Evolutionary conservation across 2,888 invertebrate genomes (phyloP), one percentile per base, ranked within the genome.

Genomic region (Mimumesa dahlbomi): DNA sequence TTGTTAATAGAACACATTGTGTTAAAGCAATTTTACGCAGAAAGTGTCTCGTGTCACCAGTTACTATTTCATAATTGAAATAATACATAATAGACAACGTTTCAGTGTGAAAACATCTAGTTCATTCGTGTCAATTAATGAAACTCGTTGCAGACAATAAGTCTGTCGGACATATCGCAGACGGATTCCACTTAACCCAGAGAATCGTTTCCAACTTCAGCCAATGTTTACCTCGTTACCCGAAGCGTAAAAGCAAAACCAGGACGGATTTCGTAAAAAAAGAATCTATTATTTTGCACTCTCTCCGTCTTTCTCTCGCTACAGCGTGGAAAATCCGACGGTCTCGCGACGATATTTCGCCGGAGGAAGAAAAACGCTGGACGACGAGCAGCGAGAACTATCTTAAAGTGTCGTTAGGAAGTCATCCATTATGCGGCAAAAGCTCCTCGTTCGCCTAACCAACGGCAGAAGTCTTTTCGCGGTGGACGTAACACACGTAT

Each of bases 361-460:
- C 43, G 31, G 54, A 69, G 56, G n/a, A 42, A 75, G 82, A 78
- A 81, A 80, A 80, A 80, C 75, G 65, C 56, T 21, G 73, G 56
- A 63, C 54, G 64, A 73, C 69, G 75, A 78, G 59, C 77, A 77
- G 82, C 70, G 84, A 77, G 85, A 86, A 85, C 86, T 85, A 85
- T 85, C 85, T 86, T 84, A 84, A 86, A 86, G 85, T 86, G 86
- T 86, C 86, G 86, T 86, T 86, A 86, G 84, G 85, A 86, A 86
- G 86, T 86, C 86, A 85, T 86, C 84, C 83, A 84, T 86, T 86
- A 86, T 85, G 84, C 86, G 81, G 81, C 82, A 79, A 82, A 82
- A 77, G 78, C 79, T 78, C 79, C 73, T 71, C 81, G 62, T 78
- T 75, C 66, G 73, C 71, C 75, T 79, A 77, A 76, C 76, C 79